phyloP scores from a whole-genome alignment of 92 coral and sea anemone species.

The Actinernus sp. region DNA sequence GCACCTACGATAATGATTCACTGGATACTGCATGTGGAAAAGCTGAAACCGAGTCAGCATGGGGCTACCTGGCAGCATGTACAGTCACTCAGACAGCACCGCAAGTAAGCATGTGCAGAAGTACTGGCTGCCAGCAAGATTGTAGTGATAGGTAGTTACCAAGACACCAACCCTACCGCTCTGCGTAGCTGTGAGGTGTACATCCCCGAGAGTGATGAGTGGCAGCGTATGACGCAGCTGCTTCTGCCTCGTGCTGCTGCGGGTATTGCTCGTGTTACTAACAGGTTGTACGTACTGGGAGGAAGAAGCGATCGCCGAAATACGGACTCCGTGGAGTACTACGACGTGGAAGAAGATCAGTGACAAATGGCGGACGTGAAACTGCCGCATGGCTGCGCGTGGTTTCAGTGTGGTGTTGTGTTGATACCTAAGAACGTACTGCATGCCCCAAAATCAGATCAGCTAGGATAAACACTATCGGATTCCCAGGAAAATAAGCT shows the following conservation, averaged over 20 bases:
- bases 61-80: conserved; percentile 39
- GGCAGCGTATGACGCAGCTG: conserved; percentile 62
- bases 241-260: conserved; percentile 81
- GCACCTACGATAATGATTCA: conserved; percentile 62
- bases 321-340: conserved; percentile 60
- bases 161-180: conserved; percentile 50
- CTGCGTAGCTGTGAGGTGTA: conserved; percentile 83
- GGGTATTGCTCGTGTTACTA: too few species aligned
- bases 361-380: conserved; percentile 33
- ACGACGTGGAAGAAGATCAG: conserved; percentile 49
- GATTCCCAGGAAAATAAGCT: too few species aligned
- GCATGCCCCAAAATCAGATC: too few species aligned
- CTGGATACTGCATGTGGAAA: conserved; percentile 58
- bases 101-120: conserved; percentile 74
- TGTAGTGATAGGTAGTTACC: conserved; percentile 71
- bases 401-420: conserved; percentile 59
- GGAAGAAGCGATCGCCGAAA: conserved; percentile 57
- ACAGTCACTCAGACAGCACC: conserved; percentile 47
- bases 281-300: too few species aligned
- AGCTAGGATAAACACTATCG: too few species aligned
- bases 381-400: conserved; percentile 65
- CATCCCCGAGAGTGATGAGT: conserved; percentile 50
- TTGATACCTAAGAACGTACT: too few species aligned
- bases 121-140: conserved; percentile 46
- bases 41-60: conserved; percentile 21